A percentile compares a stretch with the other conserved stretches of the same genome.
Evolutionary conservation across 2,113 vertebrate species (phyloP).

Genomic region (Oxygymnocypris stewartii): DNA sequence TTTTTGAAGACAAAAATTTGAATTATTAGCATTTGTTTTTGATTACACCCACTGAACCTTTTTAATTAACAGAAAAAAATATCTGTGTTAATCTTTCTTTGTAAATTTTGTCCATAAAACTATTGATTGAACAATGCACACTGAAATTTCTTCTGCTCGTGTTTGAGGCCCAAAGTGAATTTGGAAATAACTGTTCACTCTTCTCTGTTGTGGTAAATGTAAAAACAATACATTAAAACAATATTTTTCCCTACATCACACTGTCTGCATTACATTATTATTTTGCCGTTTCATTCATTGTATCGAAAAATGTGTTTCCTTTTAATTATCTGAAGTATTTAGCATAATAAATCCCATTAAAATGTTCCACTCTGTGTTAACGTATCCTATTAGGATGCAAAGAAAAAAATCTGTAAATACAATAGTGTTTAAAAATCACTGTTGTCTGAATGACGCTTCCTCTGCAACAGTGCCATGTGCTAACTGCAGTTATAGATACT

Average conservation of each 20-base stretch:
- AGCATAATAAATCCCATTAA: slow-evolving; percentile 11
- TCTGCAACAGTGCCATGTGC: slow-evolving; percentile 1
- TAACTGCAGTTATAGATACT: not conserved
- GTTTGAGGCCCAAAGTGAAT: slow-evolving; percentile 3
- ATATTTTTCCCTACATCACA: not conserved
- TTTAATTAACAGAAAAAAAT: not conserved
- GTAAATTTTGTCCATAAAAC: not conserved
- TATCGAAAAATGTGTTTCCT: not conserved
- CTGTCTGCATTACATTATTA: not conserved
- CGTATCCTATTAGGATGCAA: not conserved
- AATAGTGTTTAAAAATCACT: not conserved
- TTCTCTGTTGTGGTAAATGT: not conserved
- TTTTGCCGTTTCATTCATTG: not conserved
- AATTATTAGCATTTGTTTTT: not conserved
- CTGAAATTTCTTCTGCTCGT: slow-evolving; percentile 5
- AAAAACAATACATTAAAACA: not conserved
- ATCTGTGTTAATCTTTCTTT: not conserved
- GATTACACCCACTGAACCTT: not conserved
- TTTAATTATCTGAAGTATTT: not conserved
- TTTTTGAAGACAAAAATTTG: not conserved
- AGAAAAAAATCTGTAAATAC: not conserved
- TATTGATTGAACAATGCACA: not conserved
- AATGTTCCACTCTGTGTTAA: not conserved
- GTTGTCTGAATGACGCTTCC: not conserved
- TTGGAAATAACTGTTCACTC: not conserved